phyloP scores from a whole-genome alignment of 1,140 invertebrate genomes.

The Aphelenchoides avenae region DNA sequence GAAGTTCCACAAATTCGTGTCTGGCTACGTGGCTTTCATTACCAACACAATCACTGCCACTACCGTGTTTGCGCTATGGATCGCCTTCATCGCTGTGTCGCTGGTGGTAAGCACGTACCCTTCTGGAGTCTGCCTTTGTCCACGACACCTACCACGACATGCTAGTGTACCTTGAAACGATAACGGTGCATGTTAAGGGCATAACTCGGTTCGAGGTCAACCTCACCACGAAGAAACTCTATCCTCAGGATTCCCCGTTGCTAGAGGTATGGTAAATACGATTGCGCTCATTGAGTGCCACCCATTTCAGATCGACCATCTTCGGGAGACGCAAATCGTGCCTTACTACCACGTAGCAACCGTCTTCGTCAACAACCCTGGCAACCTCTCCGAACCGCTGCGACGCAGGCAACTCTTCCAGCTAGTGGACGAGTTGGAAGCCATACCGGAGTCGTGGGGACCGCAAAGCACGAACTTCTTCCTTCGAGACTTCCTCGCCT shows the following conservation, averaged over 20 bases:
- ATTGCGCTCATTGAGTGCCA: not conserved
- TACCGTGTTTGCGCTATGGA: slow-evolving; percentile 22
- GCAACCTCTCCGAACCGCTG: slow-evolving; percentile 45
- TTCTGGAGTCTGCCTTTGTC: not conserved
- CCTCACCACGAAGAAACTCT: slow-evolving; percentile 53
- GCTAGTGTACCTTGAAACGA: not conserved
- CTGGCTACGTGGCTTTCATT: slow-evolving; percentile 23
- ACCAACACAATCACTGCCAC: slow-evolving; percentile 29
- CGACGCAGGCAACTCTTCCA: slow-evolving; percentile 36
- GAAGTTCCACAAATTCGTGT: slow-evolving; percentile 18
- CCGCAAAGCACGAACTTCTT: slow-evolving; percentile 43
- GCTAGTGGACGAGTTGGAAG: slow-evolving; percentile 47
- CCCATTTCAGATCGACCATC: slow-evolving; percentile 38
- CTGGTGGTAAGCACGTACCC: slow-evolving; percentile 31
- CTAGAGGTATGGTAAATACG: slow-evolving; percentile 29
- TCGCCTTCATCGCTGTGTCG: slow-evolving; percentile 33
- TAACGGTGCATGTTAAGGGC: slow-evolving; percentile 41
- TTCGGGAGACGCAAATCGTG: slow-evolving; percentile 49
- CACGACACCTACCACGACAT: slow-evolving; percentile 4
- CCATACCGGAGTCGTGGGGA: slow-evolving; percentile 48
- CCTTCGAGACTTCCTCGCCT: slow-evolving; percentile 46
- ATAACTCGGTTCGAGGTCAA: slow-evolving; percentile 54
- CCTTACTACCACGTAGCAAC: slow-evolving; percentile 54
- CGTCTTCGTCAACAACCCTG: slow-evolving; percentile 53
- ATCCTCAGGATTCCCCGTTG: slow-evolving; percentile 53